Percentiles rank a stretch among this genome's conserved stretches.
These are phyloP conservation scores for Amblyjoppa proteus DNA, from an alignment of 2,888 invertebrate species.

Conservation along the genomic window DNA sequence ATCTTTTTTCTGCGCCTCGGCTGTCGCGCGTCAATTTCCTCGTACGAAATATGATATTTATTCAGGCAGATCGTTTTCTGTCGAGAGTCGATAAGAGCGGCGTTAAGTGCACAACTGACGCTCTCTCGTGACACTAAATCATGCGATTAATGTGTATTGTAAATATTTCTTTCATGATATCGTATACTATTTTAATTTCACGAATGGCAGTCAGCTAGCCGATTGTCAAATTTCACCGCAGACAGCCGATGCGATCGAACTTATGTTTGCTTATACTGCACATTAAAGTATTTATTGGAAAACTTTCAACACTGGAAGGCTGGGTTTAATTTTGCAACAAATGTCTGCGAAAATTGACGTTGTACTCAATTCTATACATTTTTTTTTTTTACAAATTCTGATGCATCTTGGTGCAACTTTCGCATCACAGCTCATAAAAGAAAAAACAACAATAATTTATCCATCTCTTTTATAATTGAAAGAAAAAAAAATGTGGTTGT, in stretches of 20 bases:
- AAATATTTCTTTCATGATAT: constrained; percentile 36
- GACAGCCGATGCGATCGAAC: too few relatives aligned
- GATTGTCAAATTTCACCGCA: too few relatives aligned
- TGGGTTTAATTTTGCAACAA: too few relatives aligned
- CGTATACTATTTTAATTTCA: constrained; percentile 48
- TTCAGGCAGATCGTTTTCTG: not conserved
- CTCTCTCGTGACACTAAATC: constrained; percentile 17
- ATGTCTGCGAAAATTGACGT: too few relatives aligned
- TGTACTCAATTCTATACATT: too few relatives aligned
- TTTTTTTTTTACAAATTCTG: too few relatives aligned
- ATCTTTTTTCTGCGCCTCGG: not conserved
- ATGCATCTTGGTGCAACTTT: too few relatives aligned
- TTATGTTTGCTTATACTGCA: too few relatives aligned
- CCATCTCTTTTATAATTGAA: not conserved
- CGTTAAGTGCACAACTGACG: not conserved
- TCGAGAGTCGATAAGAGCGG: not conserved
- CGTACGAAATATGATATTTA: constrained; percentile 29
- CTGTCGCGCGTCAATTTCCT: not conserved
- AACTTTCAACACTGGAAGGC: too few relatives aligned
- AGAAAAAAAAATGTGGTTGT: not conserved
- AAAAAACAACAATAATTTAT: too few relatives aligned
- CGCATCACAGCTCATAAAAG: too few relatives aligned
- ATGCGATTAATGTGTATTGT: constrained; percentile 28
- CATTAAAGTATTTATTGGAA: too few relatives aligned
- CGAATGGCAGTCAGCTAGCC: constrained; percentile 31